Evolutionary conservation across 2,113 vertebrate genomes (phyloP).

Genomic region (Podiceps cristatus): DNA sequence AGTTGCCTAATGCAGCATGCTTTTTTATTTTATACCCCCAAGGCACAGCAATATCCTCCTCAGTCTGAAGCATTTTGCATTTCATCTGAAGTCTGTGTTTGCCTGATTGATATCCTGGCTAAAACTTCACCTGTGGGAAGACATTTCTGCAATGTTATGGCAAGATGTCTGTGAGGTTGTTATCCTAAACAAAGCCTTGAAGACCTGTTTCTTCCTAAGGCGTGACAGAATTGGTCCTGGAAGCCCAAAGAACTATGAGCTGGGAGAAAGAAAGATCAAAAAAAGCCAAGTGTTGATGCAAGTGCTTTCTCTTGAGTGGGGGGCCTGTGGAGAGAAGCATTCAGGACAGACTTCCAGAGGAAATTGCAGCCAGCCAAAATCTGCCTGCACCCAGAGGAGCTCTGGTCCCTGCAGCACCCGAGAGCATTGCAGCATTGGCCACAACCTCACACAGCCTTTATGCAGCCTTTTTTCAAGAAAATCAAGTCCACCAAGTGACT

Average conservation of each 20-base stretch:
- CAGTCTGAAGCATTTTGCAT: neutral
- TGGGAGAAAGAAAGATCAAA: neutral
- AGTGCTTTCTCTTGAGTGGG: neutral
- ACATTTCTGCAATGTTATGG: neutral
- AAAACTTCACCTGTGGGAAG: neutral
- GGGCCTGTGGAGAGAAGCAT: neutral
- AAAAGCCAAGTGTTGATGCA: neutral
- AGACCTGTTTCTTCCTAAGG: neutral
- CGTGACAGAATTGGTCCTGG: neutral
- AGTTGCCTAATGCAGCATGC: neutral
- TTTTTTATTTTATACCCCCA: neutral
- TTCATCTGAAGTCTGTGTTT: neutral
- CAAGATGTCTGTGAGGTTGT: neutral
- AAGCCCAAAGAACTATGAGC: neutral
- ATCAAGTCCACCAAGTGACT: neutral
- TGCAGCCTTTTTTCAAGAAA: neutral
- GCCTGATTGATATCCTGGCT: neutral
- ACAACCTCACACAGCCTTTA: neutral
- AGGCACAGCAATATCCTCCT: neutral
- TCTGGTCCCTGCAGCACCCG: neutral
- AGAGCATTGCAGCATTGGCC: accelerated
- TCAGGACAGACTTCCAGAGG: neutral
- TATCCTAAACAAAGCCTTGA: neutral
- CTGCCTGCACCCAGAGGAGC: neutral
- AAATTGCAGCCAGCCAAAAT: neutral